Conservation (phyloP, 2,888 invertebrate species). For the Plagiodera versicolora region DNA sequence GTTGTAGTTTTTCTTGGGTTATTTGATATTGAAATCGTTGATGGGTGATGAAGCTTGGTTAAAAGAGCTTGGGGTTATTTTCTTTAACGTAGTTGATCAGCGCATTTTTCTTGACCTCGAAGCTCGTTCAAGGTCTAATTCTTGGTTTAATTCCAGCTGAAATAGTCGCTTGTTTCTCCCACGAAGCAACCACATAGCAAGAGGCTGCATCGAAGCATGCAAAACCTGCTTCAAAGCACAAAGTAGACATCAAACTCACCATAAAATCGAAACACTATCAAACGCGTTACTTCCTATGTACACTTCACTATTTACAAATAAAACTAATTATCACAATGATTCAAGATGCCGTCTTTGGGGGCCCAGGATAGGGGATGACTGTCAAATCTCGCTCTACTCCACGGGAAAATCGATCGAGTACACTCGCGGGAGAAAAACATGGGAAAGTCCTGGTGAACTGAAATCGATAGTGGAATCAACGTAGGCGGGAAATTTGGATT, state of each 20-base stretch:
- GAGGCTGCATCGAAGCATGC: too few species aligned
- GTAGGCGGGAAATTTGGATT: constrained; percentile 29
- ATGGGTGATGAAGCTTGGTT: too few species aligned
- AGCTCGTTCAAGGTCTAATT: too few species aligned
- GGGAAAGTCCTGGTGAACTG: constrained; percentile 27
- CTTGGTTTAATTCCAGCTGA: too few species aligned
- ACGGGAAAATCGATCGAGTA: constrained; percentile 50
- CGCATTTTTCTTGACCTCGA: too few species aligned
- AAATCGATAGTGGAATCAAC: constrained; percentile 37
- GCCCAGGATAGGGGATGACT: constrained; percentile 24
- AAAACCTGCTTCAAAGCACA: too few species aligned
- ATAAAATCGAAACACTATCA: background rate
- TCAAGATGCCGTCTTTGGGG: background rate
- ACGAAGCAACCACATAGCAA: too few species aligned
- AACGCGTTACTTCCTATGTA: background rate
- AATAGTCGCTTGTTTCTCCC: too few species aligned
- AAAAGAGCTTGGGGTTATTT: too few species aligned
- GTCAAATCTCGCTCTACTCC: constrained; percentile 36
- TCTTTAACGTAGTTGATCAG: too few species aligned
- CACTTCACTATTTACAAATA: constrained; percentile 19
- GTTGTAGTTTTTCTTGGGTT: too few species aligned
- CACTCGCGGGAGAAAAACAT: constrained; percentile 39
- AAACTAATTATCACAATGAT: constrained; percentile 1
- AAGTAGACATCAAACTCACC: background rate
- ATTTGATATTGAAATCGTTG: too few species aligned